Conservation (phyloP, 2,113 vertebrate species). For the Eidolon helvum region DNA sequence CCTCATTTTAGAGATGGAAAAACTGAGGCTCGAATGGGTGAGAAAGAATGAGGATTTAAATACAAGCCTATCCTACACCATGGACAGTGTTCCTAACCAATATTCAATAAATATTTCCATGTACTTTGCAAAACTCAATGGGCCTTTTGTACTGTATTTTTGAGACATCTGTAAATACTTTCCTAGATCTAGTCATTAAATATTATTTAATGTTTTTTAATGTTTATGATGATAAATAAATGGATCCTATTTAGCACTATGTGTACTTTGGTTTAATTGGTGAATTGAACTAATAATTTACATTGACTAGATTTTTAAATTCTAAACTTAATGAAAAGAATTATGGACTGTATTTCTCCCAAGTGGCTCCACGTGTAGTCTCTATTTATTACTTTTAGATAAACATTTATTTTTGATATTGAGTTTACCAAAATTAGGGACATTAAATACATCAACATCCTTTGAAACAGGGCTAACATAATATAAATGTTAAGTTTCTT, state of each 20-base stretch:
- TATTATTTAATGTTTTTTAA: not conserved
- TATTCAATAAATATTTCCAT: not conserved
- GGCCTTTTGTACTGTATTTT: not conserved
- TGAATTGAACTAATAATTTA: not conserved
- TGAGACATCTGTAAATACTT: not conserved
- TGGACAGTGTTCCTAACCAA: not conserved
- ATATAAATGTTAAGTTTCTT: slow-evolving; percentile 41
- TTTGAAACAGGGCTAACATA: slow-evolving; percentile 18
- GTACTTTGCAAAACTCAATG: not conserved
- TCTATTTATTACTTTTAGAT: not conserved
- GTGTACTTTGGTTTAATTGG: slow-evolving; percentile 1
- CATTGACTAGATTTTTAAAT: not conserved
- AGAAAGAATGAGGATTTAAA: not conserved
- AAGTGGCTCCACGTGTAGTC: not conserved
- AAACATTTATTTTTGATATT: slow-evolving; percentile 40
- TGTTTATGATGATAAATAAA: not conserved
- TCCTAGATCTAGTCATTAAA: not conserved
- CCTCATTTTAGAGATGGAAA: not conserved
- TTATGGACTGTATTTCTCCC: not conserved
- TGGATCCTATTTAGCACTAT: not conserved
- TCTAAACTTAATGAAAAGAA: slow-evolving; percentile 3
- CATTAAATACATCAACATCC: not conserved
- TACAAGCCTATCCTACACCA: not conserved
- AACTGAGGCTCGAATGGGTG: not conserved
- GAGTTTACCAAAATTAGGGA: slow-evolving; percentile 20